These are phyloP conservation scores for Polydrusus tereticollis DNA, from an alignment of 2,888 invertebrate genomes.

Conservation along the genomic window DNA sequence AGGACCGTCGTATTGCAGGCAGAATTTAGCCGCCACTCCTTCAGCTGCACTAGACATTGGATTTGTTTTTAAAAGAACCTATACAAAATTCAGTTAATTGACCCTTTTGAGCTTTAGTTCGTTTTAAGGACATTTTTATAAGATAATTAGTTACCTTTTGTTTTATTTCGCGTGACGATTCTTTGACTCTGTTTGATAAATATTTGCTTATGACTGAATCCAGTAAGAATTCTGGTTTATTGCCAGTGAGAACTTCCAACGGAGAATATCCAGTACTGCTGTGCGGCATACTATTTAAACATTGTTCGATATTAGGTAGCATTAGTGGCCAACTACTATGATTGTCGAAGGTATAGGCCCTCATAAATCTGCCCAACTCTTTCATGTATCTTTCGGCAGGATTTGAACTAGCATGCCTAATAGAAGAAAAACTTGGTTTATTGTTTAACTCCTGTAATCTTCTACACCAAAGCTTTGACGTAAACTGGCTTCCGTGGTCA, in stretches of 20 bases:
- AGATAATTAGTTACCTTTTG: neutral
- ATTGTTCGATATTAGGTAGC: constrained; percentile 1
- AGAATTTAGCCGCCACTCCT: constrained; percentile 11
- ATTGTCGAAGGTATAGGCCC: constrained; percentile 3
- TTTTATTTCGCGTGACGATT: too few species aligned
- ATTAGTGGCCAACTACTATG: constrained; percentile 12
- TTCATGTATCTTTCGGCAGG: constrained; percentile 33
- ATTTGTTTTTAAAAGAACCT: neutral
- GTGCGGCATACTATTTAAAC: constrained; percentile 3
- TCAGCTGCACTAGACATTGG: constrained; percentile 6
- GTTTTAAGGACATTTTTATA: neutral
- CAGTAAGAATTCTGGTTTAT: too few species aligned
- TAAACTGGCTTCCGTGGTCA: too few species aligned
- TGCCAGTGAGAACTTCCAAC: neutral
- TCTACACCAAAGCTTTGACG: constrained; percentile 45
- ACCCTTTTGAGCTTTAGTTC: neutral
- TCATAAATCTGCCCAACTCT: constrained; percentile 11
- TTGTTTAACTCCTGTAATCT: constrained; percentile 4
- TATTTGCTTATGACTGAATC: neutral
- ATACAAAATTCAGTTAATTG: neutral
- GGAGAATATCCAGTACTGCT: neutral
- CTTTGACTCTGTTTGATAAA: too few species aligned
- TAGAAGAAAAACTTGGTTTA: constrained; percentile 18
- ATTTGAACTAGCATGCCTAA: constrained; percentile 44
- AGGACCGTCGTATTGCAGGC: constrained; percentile 15